A percentile compares a stretch with the other conserved stretches of the same genome.
Evolutionary conservation across 2,797 vertebrate genomes (phyloP).

Genomic region (Poeciliopsis infans): DNA sequence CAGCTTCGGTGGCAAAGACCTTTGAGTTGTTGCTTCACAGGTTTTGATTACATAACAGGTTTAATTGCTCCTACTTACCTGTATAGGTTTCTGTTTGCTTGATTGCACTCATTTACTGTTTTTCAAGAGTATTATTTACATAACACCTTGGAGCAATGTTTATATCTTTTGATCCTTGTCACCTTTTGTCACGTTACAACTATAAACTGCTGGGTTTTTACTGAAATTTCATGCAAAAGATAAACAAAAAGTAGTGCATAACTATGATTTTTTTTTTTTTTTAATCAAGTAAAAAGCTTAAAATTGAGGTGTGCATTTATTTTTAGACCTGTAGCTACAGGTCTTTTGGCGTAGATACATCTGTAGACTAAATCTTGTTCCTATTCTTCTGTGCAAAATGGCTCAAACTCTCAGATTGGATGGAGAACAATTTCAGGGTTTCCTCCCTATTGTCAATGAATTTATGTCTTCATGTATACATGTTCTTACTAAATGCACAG

Average conservation of each 20-base stretch:
- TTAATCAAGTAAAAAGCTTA: neutral
- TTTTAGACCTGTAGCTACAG: neutral
- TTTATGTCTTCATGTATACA: neutral
- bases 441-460: neutral
- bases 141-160: neutral
- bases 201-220: neutral
- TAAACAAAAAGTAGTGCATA: neutral
- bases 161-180: neutral
- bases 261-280: neutral
- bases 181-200: neutral
- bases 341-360: neutral
- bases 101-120: neutral
- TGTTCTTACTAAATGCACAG: neutral
- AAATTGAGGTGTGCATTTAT: neutral
- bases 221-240: neutral
- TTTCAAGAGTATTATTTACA: neutral
- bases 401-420: neutral
- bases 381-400: neutral
- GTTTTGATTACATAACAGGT: conserved; percentile 8
- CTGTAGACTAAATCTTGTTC: neutral
- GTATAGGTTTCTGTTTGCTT: neutral
- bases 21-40: neutral
- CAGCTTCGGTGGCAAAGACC: neutral
- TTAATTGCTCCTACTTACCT: neutral
- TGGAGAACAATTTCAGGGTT: neutral